These are phyloP conservation scores for Drosophila prosaltans DNA, from an alignment of 1,140 invertebrate species.

Conservation along the genomic window DNA sequence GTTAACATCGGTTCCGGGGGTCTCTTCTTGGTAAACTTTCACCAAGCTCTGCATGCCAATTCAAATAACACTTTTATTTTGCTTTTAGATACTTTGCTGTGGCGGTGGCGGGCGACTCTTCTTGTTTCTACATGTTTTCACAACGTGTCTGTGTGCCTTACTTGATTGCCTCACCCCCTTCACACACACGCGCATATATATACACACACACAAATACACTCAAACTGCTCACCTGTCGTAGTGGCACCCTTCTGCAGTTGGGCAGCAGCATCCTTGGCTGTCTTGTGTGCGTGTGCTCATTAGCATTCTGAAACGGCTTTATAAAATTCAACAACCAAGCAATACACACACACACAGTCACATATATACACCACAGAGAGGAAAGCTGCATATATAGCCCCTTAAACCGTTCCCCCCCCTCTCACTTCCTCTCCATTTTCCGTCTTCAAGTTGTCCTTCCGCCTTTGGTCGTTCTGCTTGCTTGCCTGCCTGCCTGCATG, in stretches of 20 bases:
- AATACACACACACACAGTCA: slow-evolving; percentile 44
- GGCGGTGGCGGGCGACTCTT: slow-evolving; percentile 19
- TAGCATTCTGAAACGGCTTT: slow-evolving; percentile 80
- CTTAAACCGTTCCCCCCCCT: not conserved
- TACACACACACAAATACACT: not conserved
- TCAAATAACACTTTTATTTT: slow-evolving; percentile 80
- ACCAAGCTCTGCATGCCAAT: slow-evolving; percentile 75
- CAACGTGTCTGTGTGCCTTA: slow-evolving; percentile 75
- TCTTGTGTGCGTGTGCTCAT: slow-evolving; percentile 77
- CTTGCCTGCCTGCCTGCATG: slow-evolving; percentile 30
- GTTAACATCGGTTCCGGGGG: not conserved
- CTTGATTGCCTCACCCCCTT: slow-evolving; percentile 65
- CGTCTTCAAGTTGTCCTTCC: not conserved
- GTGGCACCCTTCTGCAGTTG: slow-evolving; percentile 8
- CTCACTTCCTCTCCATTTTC: not conserved
- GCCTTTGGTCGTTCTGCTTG: not conserved
- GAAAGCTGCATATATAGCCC: not conserved
- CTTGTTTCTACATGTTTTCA: slow-evolving; percentile 26
- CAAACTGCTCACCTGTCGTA: slow-evolving; percentile 61
- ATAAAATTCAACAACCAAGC: slow-evolving; percentile 78
- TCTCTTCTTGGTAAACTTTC: slow-evolving; percentile 54
- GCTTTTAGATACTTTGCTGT: slow-evolving; percentile 42
- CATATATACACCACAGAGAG: slow-evolving; percentile 29
- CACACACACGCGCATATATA: not conserved
- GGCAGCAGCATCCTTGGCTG: slow-evolving; percentile 56